Base-by-base conservation (phyloP, 2,113 vertebrate species). In the Pithys albifrons region DNA sequence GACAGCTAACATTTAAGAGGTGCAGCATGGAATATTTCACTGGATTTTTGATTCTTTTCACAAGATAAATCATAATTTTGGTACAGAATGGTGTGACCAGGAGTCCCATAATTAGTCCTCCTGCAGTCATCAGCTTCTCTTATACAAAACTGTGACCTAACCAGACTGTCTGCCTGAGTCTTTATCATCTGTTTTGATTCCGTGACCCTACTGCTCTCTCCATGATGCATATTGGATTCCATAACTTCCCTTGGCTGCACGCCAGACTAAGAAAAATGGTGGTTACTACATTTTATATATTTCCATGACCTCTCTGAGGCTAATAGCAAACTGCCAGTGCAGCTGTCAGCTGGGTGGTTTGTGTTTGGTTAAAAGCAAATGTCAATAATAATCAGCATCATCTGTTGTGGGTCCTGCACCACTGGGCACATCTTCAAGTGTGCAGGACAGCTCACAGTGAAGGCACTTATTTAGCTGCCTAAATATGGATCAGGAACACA, bases 331-430 rank as follows among this genome's bases (percentile, higher is more conserved):
- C 62, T 96, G 61, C 67, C 82, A 80, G 71, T 49, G 90, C 95
- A 97, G 95, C 96, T 97, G 95, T 96, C 96, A 97, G 94, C 95
- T 96, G 96, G 91, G 78, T 1, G 13, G 85, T 71, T 93, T 74
- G 67, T 85, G 66, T 88, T 71, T 90, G 81, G 71, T 79, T 92
- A 77, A 93, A 88, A 85, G 62, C 43, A 95, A 93, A 70, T 43
- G 48, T 90, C 94, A 96, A 37, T 88, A 93, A 95, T 65, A 92
- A 95, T 87, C 95, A 96, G 77, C 45, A 61, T 93, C 45, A 61
- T 93, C 85, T 89, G 89, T 89, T 94, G 67, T 89, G 85, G 83
- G 72, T 84, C 76, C 77, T 75, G 69, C 22, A 43, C 61, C 72
- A 61, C 79, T 48, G 48, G 95, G 90, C 93, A 95, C 37, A 49